phyloP scores from a whole-genome alignment of 2,888 invertebrate species.

The Julus scanicus region DNA sequence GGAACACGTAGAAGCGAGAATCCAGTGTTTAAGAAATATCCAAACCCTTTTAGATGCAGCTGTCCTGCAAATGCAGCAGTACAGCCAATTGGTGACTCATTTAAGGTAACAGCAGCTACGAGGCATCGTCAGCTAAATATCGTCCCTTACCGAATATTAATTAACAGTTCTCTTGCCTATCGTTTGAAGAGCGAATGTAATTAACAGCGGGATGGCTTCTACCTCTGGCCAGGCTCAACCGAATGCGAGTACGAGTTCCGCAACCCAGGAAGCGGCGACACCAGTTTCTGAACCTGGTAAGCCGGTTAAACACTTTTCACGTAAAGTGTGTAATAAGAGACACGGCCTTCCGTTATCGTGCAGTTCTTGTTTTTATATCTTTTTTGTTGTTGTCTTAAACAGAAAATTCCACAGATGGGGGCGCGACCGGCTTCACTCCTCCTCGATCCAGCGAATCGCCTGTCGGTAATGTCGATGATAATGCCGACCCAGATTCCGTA shows the following conservation, averaged over 20 bases:
- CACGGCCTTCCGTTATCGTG: too few relatives aligned
- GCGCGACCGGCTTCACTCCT: neutral
- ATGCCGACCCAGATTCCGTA: neutral
- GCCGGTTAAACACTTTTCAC: neutral
- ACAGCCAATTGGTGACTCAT: slow-evolving; percentile 71
- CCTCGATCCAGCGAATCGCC: neutral
- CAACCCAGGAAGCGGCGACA: neutral
- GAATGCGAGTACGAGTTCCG: neutral
- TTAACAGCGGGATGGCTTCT: neutral
- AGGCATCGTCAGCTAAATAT: neutral
- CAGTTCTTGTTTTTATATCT: too few relatives aligned
- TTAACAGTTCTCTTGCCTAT: neutral
- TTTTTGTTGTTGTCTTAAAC: neutral
- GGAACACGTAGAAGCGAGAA: slow-evolving; percentile 87
- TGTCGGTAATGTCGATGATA: neutral
- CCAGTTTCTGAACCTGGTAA: neutral
- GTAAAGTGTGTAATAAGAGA: too few relatives aligned
- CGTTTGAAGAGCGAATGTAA: neutral
- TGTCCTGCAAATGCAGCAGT: slow-evolving; percentile 93
- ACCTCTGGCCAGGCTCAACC: neutral
- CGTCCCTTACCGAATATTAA: neutral
- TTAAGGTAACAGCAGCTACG: slow-evolving; percentile 53
- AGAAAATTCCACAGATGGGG: neutral
- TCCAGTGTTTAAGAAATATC: slow-evolving; percentile 85
- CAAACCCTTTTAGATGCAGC: slow-evolving; percentile 93